Evolutionary conservation across 1,140 invertebrate species (phyloP).

Genomic region (Cyphomyrmex costatus): DNA sequence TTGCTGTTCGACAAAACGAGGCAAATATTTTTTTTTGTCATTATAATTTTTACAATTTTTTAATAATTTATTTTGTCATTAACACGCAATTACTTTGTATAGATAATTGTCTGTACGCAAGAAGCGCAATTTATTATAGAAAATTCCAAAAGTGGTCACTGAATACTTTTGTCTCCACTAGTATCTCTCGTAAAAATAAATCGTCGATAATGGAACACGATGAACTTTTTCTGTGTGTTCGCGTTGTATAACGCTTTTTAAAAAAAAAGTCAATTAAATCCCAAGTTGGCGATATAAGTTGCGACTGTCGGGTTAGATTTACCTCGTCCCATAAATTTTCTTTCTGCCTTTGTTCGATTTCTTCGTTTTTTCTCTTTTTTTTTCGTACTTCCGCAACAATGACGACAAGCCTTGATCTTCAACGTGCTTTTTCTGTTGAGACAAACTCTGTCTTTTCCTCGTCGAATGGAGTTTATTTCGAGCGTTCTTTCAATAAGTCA

Average conservation of each 20-base stretch:
- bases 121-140: background rate
- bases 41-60: background rate
- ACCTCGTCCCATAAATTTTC: background rate
- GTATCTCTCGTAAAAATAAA: conserved; percentile 1
- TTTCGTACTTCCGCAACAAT: background rate
- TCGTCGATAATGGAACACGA: conserved; percentile 4
- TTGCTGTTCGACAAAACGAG: background rate
- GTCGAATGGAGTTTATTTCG: conserved; percentile 47
- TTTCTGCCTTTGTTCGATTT: background rate
- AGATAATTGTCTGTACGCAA: background rate
- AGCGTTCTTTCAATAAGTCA: conserved; percentile 13
- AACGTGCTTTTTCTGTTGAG: background rate
- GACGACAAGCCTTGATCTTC: conserved; percentile 2
- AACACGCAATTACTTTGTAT: background rate
- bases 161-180: background rate
- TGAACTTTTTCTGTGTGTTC: conserved; percentile 33
- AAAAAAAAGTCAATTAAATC: conserved; percentile 50
- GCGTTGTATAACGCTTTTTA: conserved; percentile 7
- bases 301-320: conserved; percentile 28
- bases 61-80: background rate
- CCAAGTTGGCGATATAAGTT: conserved; percentile 34
- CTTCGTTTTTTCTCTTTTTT: background rate
- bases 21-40: background rate
- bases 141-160: background rate
- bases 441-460: conserved; percentile 25